Evolutionary conservation across 2,888 invertebrate species (phyloP).

Genomic region (Acronicta alni): DNA sequence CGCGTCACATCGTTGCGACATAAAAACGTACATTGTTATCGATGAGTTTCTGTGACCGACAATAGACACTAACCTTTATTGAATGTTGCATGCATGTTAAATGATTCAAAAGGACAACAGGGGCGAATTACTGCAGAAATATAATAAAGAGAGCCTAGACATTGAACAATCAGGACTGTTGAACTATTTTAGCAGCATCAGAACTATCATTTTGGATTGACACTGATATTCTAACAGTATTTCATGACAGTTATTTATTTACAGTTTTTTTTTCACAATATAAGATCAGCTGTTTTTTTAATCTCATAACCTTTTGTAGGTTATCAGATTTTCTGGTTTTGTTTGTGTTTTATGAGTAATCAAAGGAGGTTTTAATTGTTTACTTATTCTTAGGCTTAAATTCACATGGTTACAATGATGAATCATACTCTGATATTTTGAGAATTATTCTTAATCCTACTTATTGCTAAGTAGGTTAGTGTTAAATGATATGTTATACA

Average conservation of each 20-base stretch:
- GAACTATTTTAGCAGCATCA: neutral
- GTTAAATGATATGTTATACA: too few relatives aligned
- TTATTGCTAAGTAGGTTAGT: too few relatives aligned
- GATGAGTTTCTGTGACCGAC: constrained; percentile 21
- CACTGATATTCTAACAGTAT: neutral
- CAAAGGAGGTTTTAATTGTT: neutral
- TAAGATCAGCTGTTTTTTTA: constrained; percentile 42
- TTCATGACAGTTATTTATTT: constrained; percentile 34
- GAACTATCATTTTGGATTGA: constrained; percentile 1
- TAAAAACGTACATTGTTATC: constrained; percentile 38
- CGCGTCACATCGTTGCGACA: constrained; percentile 42
- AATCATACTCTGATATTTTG: too few relatives aligned
- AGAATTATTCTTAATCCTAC: too few relatives aligned
- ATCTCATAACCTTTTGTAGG: constrained; percentile 17
- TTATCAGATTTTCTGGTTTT: constrained; percentile 11
- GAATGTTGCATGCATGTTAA: constrained; percentile 12
- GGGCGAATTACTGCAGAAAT: constrained; percentile 10
- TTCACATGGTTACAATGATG: too few relatives aligned
- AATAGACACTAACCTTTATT: constrained; percentile 24
- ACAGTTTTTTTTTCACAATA: constrained; percentile 28
- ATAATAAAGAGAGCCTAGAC: neutral
- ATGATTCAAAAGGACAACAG: constrained; percentile 18
- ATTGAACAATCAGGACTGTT: neutral
- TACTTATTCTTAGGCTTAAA: neutral
- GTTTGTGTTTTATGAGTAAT: constrained; percentile 7